Evolutionary conservation across 1,140 invertebrate genomes (phyloP), one percentile per base, ranked within the genome.

Genomic region (Penaeus japonicus): DNA sequence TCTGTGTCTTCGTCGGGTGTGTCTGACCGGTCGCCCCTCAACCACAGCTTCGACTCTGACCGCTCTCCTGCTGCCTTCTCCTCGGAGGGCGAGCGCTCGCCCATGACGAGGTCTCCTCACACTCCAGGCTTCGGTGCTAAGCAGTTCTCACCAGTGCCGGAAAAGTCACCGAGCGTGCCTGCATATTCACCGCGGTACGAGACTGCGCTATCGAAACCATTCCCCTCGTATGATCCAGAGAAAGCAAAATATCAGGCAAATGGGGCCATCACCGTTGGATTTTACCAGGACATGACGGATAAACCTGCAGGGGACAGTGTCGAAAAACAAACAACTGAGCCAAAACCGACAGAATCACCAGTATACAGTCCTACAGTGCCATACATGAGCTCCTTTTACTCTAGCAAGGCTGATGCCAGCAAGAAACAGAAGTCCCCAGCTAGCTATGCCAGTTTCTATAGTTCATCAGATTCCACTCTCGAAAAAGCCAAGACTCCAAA

Each of bases 241-340:
- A 89, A 89, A 54, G 39, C 85, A 24, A 90, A 90, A 57, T 90
- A 90, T 83, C 90, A 90, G 39, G 77, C 90, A n/a, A 96, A 95
- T 92, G 95, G 95, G 2, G 94, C 95, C 27, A 95, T 96, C 4
- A 94, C 95, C 88, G 95, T 96, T 57, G 95, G 95, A 4, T 96
- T 96, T 91, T 96, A 96, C 92, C 95, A 96, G 92, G 96, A 96
- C 89, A 96, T 90, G 88, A 90, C 90, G 22, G 89, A 91, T 35
- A 91, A 91, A 89, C 65, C 89, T 32, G 73, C 59, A 18, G 59
- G 70, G 47, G 90, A 90, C 73, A 90, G 89, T 59, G 59, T 85
- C 4, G 90, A 90, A 35, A 83, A 82, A n/a, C 89, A 90, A 30
- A 73, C 24, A 53, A 81, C 77, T 15, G 90, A 90, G n/a, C 90